phyloP scores from a whole-genome alignment of 2,797 vertebrate species.

The Tenualosa thibaudeaui region DNA sequence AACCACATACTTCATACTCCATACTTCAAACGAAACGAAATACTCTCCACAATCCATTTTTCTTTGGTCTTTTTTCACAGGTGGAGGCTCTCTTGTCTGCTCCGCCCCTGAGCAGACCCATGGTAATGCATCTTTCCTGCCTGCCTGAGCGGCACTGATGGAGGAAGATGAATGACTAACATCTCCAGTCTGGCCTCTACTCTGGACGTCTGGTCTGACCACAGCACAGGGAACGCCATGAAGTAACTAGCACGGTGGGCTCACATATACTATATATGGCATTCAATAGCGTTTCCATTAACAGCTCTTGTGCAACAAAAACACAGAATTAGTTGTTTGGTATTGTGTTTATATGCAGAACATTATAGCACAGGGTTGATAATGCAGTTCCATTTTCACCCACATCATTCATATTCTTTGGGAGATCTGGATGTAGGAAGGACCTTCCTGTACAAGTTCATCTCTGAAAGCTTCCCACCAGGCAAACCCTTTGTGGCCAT shows the following conservation, averaged over 20 bases:
- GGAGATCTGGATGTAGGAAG: background rate
- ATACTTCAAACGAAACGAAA: background rate
- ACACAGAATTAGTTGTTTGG: background rate
- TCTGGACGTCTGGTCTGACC: background rate
- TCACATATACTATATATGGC: background rate
- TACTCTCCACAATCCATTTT: background rate
- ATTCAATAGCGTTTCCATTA: background rate
- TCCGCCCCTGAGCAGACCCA: background rate
- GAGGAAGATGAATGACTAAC: background rate
- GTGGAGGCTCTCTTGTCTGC: background rate
- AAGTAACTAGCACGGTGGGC: background rate
- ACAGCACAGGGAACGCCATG: background rate
- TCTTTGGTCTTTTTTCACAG: background rate
- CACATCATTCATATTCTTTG: background rate
- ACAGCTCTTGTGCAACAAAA: background rate
- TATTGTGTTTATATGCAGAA: background rate
- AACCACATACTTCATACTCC: background rate
- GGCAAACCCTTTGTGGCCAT: too few species aligned
- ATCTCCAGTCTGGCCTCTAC: background rate
- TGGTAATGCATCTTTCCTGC: background rate
- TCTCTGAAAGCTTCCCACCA: too few species aligned
- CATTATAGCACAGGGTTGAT: background rate
- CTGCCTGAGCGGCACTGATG: background rate
- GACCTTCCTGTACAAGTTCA: background rate
- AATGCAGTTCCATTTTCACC: background rate